Conservation (phyloP, 2,888 invertebrate species). For the Apodemia duryi region DNA sequence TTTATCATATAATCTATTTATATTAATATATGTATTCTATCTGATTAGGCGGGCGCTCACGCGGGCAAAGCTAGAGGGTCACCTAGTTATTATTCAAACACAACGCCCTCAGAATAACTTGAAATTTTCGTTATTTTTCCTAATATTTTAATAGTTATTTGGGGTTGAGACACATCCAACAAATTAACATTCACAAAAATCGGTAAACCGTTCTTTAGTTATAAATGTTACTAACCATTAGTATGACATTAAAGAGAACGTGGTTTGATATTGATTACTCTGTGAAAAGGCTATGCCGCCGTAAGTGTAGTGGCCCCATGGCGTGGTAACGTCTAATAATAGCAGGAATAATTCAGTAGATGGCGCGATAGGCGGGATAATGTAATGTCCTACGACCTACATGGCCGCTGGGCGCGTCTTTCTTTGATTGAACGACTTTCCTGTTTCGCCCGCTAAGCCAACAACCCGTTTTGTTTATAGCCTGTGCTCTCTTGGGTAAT, state of each 20-base stretch:
- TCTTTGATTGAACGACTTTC: slow-evolving; percentile 31
- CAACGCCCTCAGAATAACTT: too few species aligned
- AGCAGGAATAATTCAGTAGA: slow-evolving; percentile 40
- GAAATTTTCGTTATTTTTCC: too few species aligned
- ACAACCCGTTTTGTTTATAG: not conserved
- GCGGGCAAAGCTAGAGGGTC: too few species aligned
- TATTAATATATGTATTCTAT: too few species aligned
- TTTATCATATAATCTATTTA: too few species aligned
- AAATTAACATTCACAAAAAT: too few species aligned
- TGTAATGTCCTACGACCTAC: slow-evolving; percentile 31
- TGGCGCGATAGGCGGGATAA: slow-evolving; percentile 38
- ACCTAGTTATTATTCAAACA: too few species aligned
- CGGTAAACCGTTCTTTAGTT: too few species aligned
- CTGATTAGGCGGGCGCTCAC: too few species aligned
- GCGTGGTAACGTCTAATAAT: slow-evolving; percentile 34
- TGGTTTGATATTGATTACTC: not conserved
- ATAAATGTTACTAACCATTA: too few species aligned
- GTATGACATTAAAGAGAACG: not conserved
- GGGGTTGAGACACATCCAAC: too few species aligned
- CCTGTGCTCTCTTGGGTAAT: not conserved
- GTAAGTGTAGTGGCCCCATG: not conserved
- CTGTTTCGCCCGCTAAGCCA: not conserved
- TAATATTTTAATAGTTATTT: too few species aligned
- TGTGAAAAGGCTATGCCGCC: not conserved
- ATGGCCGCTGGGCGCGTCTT: slow-evolving; percentile 32